phyloP scores from a whole-genome alignment of 2,113 vertebrate species.

The Glaucomys volans region DNA sequence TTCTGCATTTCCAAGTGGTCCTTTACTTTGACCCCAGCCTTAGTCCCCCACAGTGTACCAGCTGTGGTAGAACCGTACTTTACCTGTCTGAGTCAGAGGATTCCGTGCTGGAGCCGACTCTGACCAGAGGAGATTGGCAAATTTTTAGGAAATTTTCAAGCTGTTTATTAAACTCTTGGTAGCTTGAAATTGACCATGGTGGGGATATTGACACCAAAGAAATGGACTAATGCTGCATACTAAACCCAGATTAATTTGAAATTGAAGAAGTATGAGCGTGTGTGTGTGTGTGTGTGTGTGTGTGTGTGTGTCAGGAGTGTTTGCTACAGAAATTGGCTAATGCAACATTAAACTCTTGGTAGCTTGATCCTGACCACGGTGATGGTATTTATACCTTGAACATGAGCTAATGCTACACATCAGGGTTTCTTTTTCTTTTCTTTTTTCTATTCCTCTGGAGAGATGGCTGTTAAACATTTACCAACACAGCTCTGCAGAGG shows the following conservation, averaged over 20 bases:
- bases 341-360: no score
- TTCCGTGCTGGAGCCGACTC: not conserved
- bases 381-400: not conserved
- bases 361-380: no score
- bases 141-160: not conserved
- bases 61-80: not conserved
- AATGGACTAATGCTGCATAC: no score
- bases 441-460: fast-evolving
- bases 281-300: no score
- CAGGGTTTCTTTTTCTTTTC: not conserved
- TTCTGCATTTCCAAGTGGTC: not conserved
- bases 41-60: fast-evolving
- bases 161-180: no score
- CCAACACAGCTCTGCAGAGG: not conserved
- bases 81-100: not conserved
- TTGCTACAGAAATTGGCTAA: not conserved
- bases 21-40: not conserved
- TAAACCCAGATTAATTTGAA: no score
- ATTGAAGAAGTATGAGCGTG: no score
- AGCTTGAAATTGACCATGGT: not conserved
- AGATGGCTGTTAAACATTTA: not conserved
- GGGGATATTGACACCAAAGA: not conserved
- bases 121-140: not conserved
- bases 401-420: fast-evolving
- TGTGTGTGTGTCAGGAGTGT: not conserved